Percentiles rank a stretch among this genome's conserved stretches.
phyloP scores from a whole-genome alignment of 2,888 invertebrate genomes.

The Drosophila multiciliata region DNA sequence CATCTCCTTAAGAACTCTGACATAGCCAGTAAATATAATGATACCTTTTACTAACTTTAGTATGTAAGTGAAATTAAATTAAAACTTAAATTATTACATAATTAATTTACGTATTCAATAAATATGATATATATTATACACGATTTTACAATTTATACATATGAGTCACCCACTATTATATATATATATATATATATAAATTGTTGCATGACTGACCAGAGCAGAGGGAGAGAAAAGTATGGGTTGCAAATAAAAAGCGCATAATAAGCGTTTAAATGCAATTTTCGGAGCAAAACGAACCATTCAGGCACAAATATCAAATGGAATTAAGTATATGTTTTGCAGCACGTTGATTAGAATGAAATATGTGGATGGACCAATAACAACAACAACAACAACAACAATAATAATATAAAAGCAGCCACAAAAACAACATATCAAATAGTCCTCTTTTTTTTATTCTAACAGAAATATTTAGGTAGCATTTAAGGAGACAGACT shows the following conservation, averaged over 20 bases:
- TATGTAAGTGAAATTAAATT: neutral
- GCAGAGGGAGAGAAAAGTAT: conserved; percentile 62
- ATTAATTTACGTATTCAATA: neutral
- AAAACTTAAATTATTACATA: neutral
- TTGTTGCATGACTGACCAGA: conserved; percentile 62
- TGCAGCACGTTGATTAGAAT: conserved; percentile 76
- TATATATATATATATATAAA: neutral
- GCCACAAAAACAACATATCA: conserved; percentile 29
- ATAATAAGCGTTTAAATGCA: conserved; percentile 84
- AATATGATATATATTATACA: neutral
- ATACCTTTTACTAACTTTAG: neutral
- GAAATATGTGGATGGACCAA: conserved; percentile 62
- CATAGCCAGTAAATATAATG: neutral
- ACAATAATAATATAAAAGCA: conserved; percentile 9
- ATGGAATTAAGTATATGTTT: conserved; percentile 76
- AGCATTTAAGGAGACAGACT: conserved; percentile 75
- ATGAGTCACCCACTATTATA: neutral
- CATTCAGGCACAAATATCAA: conserved; percentile 70
- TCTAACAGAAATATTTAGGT: conserved; percentile 78
- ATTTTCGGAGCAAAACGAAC: conserved; percentile 76
- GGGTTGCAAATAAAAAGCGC: conserved; percentile 81
- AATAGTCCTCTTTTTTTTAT: conserved; percentile 64
- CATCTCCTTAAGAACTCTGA: fast-evolving
- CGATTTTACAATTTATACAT: neutral
- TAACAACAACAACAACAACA: conserved; percentile 18